Evolutionary conservation across 1,140 invertebrate species (phyloP).

Genomic region (Paraescarpia echinospica): DNA sequence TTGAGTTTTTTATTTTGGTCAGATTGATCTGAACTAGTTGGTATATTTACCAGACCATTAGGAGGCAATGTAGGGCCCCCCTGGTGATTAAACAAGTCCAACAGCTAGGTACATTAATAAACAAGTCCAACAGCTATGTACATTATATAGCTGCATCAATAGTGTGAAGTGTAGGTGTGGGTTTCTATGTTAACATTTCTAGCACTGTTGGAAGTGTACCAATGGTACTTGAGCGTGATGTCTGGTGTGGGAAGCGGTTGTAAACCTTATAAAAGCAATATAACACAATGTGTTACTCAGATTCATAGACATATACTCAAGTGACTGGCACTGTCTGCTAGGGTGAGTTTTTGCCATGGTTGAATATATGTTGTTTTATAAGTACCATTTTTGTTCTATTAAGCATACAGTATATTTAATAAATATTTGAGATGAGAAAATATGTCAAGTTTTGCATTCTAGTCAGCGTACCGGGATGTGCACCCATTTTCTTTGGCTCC

Average conservation of each 20-base stretch:
- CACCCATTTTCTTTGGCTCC: too few relatives aligned
- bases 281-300: not conserved
- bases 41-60: not conserved
- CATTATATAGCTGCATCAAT: not conserved
- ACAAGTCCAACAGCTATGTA: not conserved
- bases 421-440: too few relatives aligned
- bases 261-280: not conserved
- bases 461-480: too few relatives aligned
- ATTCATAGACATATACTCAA: conserved; percentile 28
- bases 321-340: conserved; percentile 1
- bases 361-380: not conserved
- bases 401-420: too few relatives aligned
- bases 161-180: not conserved
- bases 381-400: too few relatives aligned
- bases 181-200: not conserved
- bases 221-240: not conserved
- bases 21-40: not conserved
- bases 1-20: too few relatives aligned
- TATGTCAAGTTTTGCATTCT: too few relatives aligned
- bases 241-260: not conserved
- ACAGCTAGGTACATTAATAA: too few relatives aligned
- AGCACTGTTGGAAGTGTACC: not conserved
- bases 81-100: not conserved
- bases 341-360: not conserved
- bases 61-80: not conserved